Base-by-base conservation (phyloP, 2,888 invertebrate species). In the Drosophila nigricruria region DNA sequence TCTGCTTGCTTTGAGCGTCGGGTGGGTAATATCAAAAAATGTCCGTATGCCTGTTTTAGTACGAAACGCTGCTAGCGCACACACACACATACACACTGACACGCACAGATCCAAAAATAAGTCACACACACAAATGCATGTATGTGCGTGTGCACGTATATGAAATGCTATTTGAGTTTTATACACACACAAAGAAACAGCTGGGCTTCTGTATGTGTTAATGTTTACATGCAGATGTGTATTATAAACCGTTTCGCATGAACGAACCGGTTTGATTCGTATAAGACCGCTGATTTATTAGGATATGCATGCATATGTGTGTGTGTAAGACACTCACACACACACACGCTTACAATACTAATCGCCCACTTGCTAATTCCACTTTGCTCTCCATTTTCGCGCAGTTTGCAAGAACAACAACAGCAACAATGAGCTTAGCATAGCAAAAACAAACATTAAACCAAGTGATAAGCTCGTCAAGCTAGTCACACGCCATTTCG, bases 1-100 rank as follows among this genome's bases (percentile, higher is more conserved):
- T 75, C 90, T 82, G 86, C 25, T 72, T 73, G 70, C 58, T 52
- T 59, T 57, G 73, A 85, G 71, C 57, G 90, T 70, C 64, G 62
- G 23, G 52, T 54, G 65, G 47, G 57, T 54, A 87, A 82, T 88
- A 79, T 85, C 66, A 75, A 70, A 87, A 86, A 81, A 49, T 70
- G 81, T 67, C 70, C 52, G 64, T 16, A 47, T 43, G 73, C 45
- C 42, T 32, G 52, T 34, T 65, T 63, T 45, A 53, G 16, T 34
- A 25, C 16, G 30, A 23, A 53, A 30, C 42, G 57, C 59, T 54
- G 53, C 57, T 25, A 42, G 43, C 69, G 27, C 61, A 12, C 50
- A 53, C 59, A 66, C 50, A 54, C 53, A 72, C 56, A 54, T n/a
- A 57, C 25, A 47, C 36, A 38, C 5, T 8, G 16, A 20, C 34